Base-by-base conservation (phyloP, 2,797 vertebrate genomes). In the Oryzias dopingdopingensis region DNA sequence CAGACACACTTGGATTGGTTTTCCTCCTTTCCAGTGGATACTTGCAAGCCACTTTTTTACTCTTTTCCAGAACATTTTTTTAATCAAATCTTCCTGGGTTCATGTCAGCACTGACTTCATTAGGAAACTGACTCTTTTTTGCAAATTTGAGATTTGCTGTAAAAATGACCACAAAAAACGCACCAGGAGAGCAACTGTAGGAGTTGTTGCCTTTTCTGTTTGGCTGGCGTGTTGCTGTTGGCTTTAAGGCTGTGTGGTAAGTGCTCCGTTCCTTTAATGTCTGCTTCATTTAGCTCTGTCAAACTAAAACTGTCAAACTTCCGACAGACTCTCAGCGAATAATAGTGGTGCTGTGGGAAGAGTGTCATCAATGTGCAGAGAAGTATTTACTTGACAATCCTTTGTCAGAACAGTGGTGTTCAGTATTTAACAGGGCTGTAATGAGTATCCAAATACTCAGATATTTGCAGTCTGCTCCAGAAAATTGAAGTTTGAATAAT, bases 171-270 rank as follows among this genome's bases (percentile, higher is more conserved):
- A 51, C 51, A 68, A 44, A 23, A 5, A 37, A 55, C 4, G 1
- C 56, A 40, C 54, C 20, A 58, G 52, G 32, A 72, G 56, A 54
- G 7, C 59, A 48, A 15, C 51, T 56, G 16, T 59, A 74, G 53
- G 64, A 66, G 44, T 54, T 51, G 24, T 54, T 40, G 29, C 29
- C 16, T 52, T 62, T 24, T 55, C 6, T 49, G 29, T 49, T 51
- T 52, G 48, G 50, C 57, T 49, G 15, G 8, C 2, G 41, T 44
- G 32, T 46, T 46, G 32, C 49, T 46, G 45, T 42, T 69, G 69
- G n/a, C 43, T 50, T 44, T 60, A 65, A 49, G 67, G 42, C 50
- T 66, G 40, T 52, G 65, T 47, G 83, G 87, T 89, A 53, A 86
- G 83, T 83, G 1, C 23, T 59, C 0, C 17, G 18, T 52, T 51